Evolutionary conservation across 2,888 invertebrate species (phyloP).

Genomic region (Melanotus villosus): DNA sequence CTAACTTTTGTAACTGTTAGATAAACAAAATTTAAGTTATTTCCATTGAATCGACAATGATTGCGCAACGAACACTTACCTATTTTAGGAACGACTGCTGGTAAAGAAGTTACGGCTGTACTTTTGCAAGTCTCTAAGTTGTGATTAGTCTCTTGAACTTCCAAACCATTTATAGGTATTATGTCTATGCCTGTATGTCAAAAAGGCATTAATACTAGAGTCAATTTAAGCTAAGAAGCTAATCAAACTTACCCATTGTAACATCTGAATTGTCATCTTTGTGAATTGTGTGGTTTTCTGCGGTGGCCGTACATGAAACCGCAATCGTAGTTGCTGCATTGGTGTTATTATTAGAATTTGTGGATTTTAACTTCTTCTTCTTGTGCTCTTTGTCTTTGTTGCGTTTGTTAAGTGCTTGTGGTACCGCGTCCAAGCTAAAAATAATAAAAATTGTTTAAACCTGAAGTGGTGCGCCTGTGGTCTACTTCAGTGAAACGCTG

Average conservation of each 20-base stretch:
- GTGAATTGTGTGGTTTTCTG: slow-evolving; percentile 38
- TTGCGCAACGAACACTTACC: no score
- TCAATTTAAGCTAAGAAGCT: no score
- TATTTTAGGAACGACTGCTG: slow-evolving; percentile 49
- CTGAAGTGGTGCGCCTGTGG: neutral
- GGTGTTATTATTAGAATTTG: slow-evolving; percentile 46
- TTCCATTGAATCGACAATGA: no score
- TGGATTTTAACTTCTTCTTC: slow-evolving; percentile 72
- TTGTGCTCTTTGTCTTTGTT: slow-evolving; percentile 75
- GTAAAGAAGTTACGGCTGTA: slow-evolving; percentile 36
- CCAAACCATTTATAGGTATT: slow-evolving; percentile 14
- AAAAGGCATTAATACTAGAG: neutral
- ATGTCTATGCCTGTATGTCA: slow-evolving; percentile 37
- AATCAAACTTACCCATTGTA: slow-evolving; percentile 43
- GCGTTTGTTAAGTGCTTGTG: slow-evolving; percentile 70
- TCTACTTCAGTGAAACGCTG: no score
- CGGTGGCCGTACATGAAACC: slow-evolving; percentile 36
- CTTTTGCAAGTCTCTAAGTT: slow-evolving; percentile 19
- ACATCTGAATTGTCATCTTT: slow-evolving; percentile 30
- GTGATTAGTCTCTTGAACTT: slow-evolving; percentile 14
- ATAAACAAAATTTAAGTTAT: no score
- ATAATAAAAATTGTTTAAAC: neutral
- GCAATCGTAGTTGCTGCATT: slow-evolving; percentile 27
- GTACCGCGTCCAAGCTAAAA: slow-evolving; percentile 59
- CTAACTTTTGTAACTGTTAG: no score